Evolutionary conservation across 1,140 invertebrate species (phyloP).

Genomic region (Oscheius sp.): DNA sequence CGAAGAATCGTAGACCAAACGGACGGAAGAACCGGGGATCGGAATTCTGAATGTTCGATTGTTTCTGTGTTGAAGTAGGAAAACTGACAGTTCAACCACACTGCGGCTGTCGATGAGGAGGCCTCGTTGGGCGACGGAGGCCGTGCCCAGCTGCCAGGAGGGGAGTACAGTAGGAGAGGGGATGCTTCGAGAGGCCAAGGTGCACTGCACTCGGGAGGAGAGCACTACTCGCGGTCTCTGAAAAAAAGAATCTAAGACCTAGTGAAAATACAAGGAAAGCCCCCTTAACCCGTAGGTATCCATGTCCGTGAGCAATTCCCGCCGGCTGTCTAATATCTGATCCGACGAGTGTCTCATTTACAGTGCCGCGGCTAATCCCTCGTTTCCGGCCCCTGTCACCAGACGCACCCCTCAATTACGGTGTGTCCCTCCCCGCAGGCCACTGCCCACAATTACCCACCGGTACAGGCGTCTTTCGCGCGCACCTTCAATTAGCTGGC

Average conservation of each 20-base stretch:
- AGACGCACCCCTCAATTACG: not conserved
- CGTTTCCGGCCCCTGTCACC: not conserved
- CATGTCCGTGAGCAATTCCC: too few relatives aligned
- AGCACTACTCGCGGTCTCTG: not conserved
- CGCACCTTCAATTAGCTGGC: not conserved
- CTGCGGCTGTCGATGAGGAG: conserved; percentile 26
- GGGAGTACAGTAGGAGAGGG: not conserved
- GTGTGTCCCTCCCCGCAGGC: not conserved
- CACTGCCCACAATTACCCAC: conserved; percentile 3
- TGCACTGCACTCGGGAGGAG: conserved; percentile 1
- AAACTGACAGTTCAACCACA: conserved; percentile 29
- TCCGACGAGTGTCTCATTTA: not conserved
- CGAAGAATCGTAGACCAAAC: conserved; percentile 36
- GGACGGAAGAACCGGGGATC: conserved; percentile 38
- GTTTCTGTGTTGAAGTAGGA: conserved; percentile 1
- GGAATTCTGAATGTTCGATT: conserved; percentile 11
- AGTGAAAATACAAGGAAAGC: too few relatives aligned
- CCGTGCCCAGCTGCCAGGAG: not conserved
- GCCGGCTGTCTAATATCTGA: too few relatives aligned
- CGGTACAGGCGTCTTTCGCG: not conserved
- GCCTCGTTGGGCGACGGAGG: not conserved
- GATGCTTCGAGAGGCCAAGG: not conserved
- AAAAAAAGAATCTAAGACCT: too few relatives aligned
- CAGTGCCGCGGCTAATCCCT: not conserved
- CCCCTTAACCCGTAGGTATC: too few relatives aligned